Percentiles rank a stretch among this genome's conserved stretches.
These are phyloP conservation scores for Galleria mellonella DNA, from an alignment of 1,140 invertebrate species.

Conservation along the genomic window DNA sequence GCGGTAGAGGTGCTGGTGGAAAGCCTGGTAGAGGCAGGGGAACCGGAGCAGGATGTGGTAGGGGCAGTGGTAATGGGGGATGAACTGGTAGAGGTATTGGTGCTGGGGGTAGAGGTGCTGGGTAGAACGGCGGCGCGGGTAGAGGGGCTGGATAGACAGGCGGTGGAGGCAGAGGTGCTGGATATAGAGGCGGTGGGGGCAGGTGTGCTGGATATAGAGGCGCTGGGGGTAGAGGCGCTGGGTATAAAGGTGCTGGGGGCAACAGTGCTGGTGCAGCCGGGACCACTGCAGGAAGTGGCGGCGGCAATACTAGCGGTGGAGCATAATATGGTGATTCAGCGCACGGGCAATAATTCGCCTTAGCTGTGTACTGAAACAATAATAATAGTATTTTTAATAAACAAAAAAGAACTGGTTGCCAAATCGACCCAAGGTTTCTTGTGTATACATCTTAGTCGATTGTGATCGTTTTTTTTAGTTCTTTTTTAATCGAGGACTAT, in stretches of 20 bases:
- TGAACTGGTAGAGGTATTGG: constrained; percentile 4
- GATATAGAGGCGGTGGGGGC: constrained; percentile 16
- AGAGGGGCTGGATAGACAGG: constrained; percentile 23
- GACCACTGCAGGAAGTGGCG: background rate
- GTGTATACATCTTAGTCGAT: too few species aligned
- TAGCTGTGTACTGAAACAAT: constrained; percentile 31
- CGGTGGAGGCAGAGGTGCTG: constrained; percentile 23
- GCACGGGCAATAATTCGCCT: constrained; percentile 34
- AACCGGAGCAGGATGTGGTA: constrained; percentile 20
- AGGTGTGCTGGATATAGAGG: constrained; percentile 5
- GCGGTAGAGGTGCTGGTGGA: constrained; percentile 1
- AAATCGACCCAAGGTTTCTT: background rate
- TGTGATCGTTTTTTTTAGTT: too few species aligned
- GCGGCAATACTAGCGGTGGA: constrained; percentile 4
- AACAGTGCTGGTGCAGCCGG: constrained; percentile 8
- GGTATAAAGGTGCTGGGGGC: constrained; percentile 10
- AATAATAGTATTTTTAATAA: background rate
- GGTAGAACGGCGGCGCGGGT: background rate
- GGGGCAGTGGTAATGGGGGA: constrained; percentile 2
- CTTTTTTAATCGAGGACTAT: too few species aligned
- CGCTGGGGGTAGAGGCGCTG: constrained; percentile 2
- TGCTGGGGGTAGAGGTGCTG: too few species aligned
- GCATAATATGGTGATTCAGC: constrained; percentile 25
- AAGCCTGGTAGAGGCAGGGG: constrained; percentile 12
- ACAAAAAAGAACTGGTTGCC: background rate